Evolutionary conservation across 2,888 invertebrate species (phyloP).

Genomic region (Drosophila mimica): DNA sequence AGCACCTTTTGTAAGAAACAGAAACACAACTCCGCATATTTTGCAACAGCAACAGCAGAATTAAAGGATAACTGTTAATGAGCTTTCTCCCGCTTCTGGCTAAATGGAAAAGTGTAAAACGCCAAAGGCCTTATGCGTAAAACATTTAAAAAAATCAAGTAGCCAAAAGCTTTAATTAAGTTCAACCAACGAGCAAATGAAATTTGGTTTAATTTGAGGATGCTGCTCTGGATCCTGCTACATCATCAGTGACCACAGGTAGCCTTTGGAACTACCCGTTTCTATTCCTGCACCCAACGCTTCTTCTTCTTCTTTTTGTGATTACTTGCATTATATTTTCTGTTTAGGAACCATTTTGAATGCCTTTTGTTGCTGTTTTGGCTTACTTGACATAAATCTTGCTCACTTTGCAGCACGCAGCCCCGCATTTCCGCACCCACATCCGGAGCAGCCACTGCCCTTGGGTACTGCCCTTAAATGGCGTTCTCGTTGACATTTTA

Average conservation of each 20-base stretch:
- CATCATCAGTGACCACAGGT: constrained; percentile 14
- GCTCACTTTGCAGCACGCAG: constrained; percentile 68
- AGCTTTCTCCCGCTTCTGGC: constrained; percentile 39
- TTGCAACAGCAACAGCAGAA: background rate
- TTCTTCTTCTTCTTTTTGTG: constrained; percentile 6
- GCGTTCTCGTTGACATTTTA: constrained; percentile 77
- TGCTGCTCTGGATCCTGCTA: background rate
- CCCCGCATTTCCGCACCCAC: background rate
- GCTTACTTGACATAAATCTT: constrained; percentile 76
- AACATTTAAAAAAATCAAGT: constrained; percentile 2
- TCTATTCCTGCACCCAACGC: background rate
- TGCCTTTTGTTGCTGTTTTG: constrained; percentile 65
- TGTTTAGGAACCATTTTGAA: constrained; percentile 53
- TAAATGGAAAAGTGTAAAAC: constrained; percentile 14
- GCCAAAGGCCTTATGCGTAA: background rate
- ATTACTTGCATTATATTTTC: constrained; percentile 42
- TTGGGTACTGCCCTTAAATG: constrained; percentile 50
- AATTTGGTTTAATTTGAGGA: background rate
- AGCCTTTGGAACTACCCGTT: constrained; percentile 24
- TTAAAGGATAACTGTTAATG: constrained; percentile 22
- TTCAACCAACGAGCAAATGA: background rate
- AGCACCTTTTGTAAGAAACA: constrained; percentile 18
- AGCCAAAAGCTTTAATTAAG: constrained; percentile 10
- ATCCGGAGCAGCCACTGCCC: background rate
- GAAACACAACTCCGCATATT: background rate